Evolutionary conservation across 2,113 vertebrate genomes (phyloP).

Genomic region (Oreochromis aureus): DNA sequence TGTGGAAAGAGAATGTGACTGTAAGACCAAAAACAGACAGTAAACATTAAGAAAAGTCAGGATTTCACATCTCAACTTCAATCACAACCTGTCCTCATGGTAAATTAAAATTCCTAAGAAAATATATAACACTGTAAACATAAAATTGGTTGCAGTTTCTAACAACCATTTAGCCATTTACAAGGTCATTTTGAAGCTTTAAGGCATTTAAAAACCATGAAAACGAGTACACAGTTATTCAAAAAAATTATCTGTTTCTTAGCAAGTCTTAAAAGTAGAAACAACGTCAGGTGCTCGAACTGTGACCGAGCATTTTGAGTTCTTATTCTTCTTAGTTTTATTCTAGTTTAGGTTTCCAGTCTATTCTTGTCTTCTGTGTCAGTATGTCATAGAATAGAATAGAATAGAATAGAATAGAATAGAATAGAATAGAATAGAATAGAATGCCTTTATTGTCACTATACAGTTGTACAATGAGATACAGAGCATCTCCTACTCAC

Average conservation of each 20-base stretch:
- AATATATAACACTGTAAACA: neutral
- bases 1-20: slow-evolving; percentile 46
- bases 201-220: neutral
- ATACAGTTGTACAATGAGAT: no score
- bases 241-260: neutral
- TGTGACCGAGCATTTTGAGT: neutral
- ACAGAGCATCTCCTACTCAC: no score
- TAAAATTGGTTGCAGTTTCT: neutral
- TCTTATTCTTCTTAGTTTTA: neutral
- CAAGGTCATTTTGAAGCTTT: neutral
- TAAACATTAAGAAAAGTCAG: neutral
- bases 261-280: neutral
- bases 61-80: fast-evolving
- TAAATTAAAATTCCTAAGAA: neutral
- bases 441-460: no score
- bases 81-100: neutral
- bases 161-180: neutral
- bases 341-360: neutral
- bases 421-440: no score
- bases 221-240: neutral
- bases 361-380: neutral
- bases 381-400: neutral
- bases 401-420: no score
- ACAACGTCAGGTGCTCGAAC: neutral
- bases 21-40: neutral